phyloP scores from a whole-genome alignment of 1,140 invertebrate species.

The Venturia canescens region DNA sequence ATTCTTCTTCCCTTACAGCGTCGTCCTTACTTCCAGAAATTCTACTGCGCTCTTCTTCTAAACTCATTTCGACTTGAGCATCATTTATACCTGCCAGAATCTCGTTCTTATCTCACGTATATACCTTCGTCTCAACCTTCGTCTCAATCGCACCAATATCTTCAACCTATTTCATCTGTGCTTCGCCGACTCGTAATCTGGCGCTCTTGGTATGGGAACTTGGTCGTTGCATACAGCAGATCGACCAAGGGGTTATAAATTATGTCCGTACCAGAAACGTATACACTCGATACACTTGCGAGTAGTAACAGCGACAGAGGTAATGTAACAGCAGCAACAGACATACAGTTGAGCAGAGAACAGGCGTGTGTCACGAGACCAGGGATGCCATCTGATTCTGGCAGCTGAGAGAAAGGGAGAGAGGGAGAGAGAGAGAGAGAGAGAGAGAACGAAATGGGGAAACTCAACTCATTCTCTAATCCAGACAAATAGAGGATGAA shows the following conservation, averaged over 20 bases:
- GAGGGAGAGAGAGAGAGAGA: background rate
- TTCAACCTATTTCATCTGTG: background rate
- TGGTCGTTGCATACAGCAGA: conserved; percentile 13
- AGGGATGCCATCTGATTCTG: conserved; percentile 49
- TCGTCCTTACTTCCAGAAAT: too few relatives aligned
- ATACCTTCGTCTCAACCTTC: background rate
- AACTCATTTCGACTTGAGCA: too few relatives aligned
- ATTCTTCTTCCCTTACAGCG: background rate
- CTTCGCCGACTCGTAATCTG: background rate
- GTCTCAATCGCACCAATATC: background rate
- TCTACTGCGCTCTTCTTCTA: too few relatives aligned
- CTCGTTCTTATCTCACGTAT: too few relatives aligned
- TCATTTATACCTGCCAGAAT: too few relatives aligned
- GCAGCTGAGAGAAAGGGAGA: conserved; percentile 37
- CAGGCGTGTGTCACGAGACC: background rate
- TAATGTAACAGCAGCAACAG: conserved; percentile 42
- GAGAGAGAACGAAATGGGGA: background rate
- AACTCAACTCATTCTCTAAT: background rate
- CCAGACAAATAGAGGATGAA: background rate
- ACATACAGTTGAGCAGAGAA: conserved; percentile 45
- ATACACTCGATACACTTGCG: conserved; percentile 53
- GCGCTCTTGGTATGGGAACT: background rate
- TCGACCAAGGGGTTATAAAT: conserved; percentile 64
- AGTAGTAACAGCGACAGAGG: conserved; percentile 33
- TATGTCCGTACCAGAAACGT: conserved; percentile 66